A percentile compares a stretch with the other conserved stretches of the same genome.
Evolutionary conservation across 1,140 invertebrate genomes (phyloP).

Genomic region (Drosophila truncata): DNA sequence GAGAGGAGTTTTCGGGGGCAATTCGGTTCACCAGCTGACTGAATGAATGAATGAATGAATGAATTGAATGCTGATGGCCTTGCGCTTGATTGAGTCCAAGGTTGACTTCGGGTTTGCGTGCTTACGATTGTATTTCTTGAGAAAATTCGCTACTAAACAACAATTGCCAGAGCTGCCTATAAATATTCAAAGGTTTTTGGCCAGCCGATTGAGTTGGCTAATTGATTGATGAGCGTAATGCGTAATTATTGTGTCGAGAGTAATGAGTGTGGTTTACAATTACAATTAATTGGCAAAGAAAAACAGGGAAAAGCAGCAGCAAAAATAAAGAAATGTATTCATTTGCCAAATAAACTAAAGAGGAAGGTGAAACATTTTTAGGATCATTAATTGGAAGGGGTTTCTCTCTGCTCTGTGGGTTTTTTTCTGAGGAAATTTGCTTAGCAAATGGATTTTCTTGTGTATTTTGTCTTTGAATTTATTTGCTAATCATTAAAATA

Average conservation of each 20-base stretch:
- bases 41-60: too few species aligned
- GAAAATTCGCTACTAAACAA: not conserved
- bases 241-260: conserved; percentile 2
- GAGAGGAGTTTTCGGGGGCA: not conserved
- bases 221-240: conserved; percentile 1
- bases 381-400: not conserved
- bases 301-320: not conserved
- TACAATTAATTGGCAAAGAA: not conserved
- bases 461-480: too few species aligned
- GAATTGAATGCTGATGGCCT: conserved; percentile 14
- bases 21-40: conserved; percentile 12
- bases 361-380: not conserved
- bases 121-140: not conserved
- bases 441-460: too few species aligned
- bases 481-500: too few species aligned
- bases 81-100: conserved; percentile 10
- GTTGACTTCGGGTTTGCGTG: not conserved
- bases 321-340: not conserved
- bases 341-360: too few species aligned
- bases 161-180: not conserved
- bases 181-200: conserved; percentile 7
- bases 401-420: not conserved
- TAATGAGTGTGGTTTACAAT: conserved; percentile 7
- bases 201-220: not conserved
- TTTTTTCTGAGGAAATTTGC: too few species aligned